Evolutionary conservation across 53 echinoderm and acorn worm species (phyloP), one percentile per base, ranked within the genome.

Genomic region (Mesocentrotus franciscanus): DNA sequence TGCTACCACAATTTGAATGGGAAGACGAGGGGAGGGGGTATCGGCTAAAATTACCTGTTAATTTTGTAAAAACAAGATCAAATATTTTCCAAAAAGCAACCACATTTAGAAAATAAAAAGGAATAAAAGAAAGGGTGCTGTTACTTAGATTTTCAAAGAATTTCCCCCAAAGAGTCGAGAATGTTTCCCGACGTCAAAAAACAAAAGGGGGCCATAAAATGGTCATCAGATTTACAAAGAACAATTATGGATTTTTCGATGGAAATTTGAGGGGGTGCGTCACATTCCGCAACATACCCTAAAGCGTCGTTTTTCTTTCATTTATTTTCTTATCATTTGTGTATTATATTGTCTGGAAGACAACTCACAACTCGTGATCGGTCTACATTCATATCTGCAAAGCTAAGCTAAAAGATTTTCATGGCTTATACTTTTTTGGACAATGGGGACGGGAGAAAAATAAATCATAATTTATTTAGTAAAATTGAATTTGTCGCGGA

Each of bases 401-500:
- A 76, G 76, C 76, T 76, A 76, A 76, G 76, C 76, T 30, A 76
- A 76, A 76, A 30, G 76, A n/a, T 27, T 76, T 76, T 33, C 33
- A 76, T 76, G 27, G 22, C 68, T 26, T 7, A 22, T 14, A 71
- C n/a, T 11, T 14, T 76, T 76, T 76, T 12, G 1, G 76, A 76
- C 33, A 76, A 76, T 13, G 15, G 76, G 27, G 33, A 76, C 13
- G 76, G 76, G 33, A 76, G 33, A 30, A 76, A 76, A 33, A 76
- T 76, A 76, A 76, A 76, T 76, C 76, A 33, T 76, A 33, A 76
- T 32, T 76, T 27, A 76, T 76, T 32, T 30, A 33, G 76, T 76
- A 11, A 76, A 76, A 76, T 76, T 76, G 76, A 76, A 76, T 76
- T 76, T 76, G 76, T 76, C 76, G 76, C 76, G 14, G n/a, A 33